Base-by-base conservation (phyloP, 2,888 invertebrate species). In the Hypolimnas misippus region DNA sequence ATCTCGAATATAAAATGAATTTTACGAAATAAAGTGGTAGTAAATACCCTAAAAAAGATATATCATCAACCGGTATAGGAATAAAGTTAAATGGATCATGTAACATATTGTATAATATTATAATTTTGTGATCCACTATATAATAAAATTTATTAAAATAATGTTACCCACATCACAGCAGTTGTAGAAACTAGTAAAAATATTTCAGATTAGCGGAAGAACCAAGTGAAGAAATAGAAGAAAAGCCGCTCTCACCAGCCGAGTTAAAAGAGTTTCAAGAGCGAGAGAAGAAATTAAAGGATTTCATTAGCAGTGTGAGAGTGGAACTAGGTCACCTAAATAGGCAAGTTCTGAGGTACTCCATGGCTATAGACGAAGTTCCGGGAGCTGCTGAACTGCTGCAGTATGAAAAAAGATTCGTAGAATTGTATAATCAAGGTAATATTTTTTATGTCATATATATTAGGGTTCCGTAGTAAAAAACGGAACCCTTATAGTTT, bases 391-490 rank as follows among this genome's bases (percentile, higher is more conserved):
- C 97, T 0, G 99, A 99, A 82, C 89, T 99, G 57, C 94, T 97
- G 57, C 99, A 99, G 81, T 99, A 99, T 84, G 98, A 99, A 83
- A 94, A 97, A 76, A 93, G 99, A 73, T 99, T 99, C 84, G 94
- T 99, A 76, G 99, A 99, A 89, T 93, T 99, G 7, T 98, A 98
- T 80, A 98, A 98, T 91, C 98, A 97, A 94, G 96, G 96, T 96
- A 72, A 59, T 7, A 14, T 12, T 49, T 50, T 21, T 35, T n/a
- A 40, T 40, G 7, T 16, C 2, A 7, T 33, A 33, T 7, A 33
- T 33, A 33, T 33, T 33, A n/a, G n/a, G n/a, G n/a, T n/a, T n/a
- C n/a, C n/a, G n/a, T n/a, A n/a, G n/a, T n/a, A n/a, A n/a, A n/a
- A n/a, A n/a, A n/a, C n/a, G n/a, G n/a, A n/a, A n/a, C n/a, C n/a